Evolutionary conservation across 2,888 invertebrate species (phyloP).

Genomic region (Luffia ferchaultella): DNA sequence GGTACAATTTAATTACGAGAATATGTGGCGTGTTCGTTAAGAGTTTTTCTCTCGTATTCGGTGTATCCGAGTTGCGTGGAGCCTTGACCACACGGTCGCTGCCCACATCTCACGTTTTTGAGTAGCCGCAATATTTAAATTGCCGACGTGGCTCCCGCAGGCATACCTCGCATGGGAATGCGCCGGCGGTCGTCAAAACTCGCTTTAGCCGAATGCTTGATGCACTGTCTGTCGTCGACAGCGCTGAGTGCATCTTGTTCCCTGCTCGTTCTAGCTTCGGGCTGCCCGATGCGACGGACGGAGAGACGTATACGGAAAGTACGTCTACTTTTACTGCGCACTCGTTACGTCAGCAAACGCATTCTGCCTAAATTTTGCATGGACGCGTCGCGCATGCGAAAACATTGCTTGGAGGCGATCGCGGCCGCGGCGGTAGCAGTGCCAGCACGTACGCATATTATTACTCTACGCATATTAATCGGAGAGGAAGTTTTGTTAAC

Average conservation of each 20-base stretch:
- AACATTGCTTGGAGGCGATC: slow-evolving; percentile 26
- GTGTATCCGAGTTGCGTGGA: slow-evolving; percentile 45
- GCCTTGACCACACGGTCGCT: slow-evolving; percentile 51
- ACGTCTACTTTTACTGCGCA: slow-evolving; percentile 41
- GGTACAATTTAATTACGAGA: slow-evolving; percentile 58
- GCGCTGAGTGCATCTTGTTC: slow-evolving; percentile 31
- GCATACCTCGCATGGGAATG: slow-evolving; percentile 64
- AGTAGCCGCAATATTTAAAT: slow-evolving; percentile 64
- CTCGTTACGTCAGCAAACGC: slow-evolving; percentile 49
- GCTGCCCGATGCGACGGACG: slow-evolving; percentile 31
- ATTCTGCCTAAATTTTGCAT: slow-evolving; percentile 66
- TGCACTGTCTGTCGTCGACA: slow-evolving; percentile 47
- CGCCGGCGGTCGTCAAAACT: slow-evolving; percentile 54
- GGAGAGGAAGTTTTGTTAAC: slow-evolving; percentile 64
- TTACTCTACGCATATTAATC: slow-evolving; percentile 62
- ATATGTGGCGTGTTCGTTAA: slow-evolving; percentile 48
- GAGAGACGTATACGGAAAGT: slow-evolving; percentile 46
- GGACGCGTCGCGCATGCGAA: slow-evolving; percentile 60
- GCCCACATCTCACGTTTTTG: slow-evolving; percentile 63
- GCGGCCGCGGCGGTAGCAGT: slow-evolving; percentile 26
- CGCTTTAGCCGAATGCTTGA: slow-evolving; percentile 58
- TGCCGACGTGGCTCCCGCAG: slow-evolving; percentile 59
- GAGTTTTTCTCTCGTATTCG: slow-evolving; percentile 45
- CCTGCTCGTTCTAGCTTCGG: slow-evolving; percentile 41
- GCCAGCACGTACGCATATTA: slow-evolving; percentile 53